Conservation (phyloP, 2,797 vertebrate genomes). For the Enteromius radiatus region DNA sequence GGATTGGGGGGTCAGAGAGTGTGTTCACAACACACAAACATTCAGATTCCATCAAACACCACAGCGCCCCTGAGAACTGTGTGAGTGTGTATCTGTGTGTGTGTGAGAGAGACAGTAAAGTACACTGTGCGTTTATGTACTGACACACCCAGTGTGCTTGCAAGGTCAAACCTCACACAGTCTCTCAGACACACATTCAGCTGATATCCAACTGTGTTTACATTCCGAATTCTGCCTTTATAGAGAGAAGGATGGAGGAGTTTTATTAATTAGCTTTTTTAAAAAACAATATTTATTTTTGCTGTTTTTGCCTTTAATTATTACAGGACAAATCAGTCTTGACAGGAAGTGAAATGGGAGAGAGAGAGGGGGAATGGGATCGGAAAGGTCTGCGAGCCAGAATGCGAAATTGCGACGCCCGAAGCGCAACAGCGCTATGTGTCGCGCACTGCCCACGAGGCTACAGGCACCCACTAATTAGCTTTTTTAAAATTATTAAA, state of each 20-base stretch:
- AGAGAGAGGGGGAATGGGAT: too few relatives aligned
- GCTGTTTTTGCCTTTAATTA: too few relatives aligned
- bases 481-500: too few relatives aligned
- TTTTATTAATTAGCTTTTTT: background rate
- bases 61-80: background rate
- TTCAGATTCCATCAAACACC: constrained; percentile 24
- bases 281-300: too few relatives aligned
- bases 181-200: background rate
- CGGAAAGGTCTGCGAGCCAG: too few relatives aligned
- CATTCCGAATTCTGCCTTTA: background rate
- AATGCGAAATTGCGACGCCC: too few relatives aligned
- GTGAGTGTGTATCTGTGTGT: background rate
- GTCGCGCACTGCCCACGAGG: too few relatives aligned
- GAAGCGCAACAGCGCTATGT: too few relatives aligned
- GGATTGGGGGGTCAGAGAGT: constrained; percentile 62
- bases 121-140: background rate
- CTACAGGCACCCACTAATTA: too few relatives aligned
- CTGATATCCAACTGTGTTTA: background rate
- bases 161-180: constrained; percentile 11
- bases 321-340: too few relatives aligned
- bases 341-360: too few relatives aligned
- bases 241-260: background rate
- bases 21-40: background rate
- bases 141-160: background rate
- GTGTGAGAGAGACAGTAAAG: background rate